Conservation (phyloP, 2,888 invertebrate genomes). For the Eupithecia dodoneata region DNA sequence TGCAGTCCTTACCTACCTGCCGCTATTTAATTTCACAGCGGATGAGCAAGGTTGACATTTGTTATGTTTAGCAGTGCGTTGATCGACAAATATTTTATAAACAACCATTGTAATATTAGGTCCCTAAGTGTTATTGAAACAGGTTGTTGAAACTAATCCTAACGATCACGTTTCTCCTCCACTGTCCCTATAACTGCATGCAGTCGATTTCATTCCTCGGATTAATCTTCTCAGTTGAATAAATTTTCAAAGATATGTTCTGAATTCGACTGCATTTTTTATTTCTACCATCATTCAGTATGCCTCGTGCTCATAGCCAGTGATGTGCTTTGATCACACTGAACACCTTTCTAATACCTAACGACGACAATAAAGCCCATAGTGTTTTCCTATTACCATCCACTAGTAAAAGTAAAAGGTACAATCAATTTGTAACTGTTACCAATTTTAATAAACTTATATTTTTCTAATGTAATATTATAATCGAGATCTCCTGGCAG, state of each 20-base stretch:
- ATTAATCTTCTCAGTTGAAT: background rate
- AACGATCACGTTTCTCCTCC: conserved; percentile 27
- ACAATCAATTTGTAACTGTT: conserved; percentile 25
- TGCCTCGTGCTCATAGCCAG: conserved; percentile 19
- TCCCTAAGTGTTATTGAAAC: conserved; percentile 32
- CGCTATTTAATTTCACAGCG: background rate
- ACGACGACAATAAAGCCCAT: background rate
- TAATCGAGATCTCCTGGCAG: conserved; percentile 29
- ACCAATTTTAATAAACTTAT: conserved; percentile 31
- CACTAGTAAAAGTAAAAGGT: background rate
- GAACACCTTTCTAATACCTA: background rate
- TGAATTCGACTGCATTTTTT: conserved; percentile 11
- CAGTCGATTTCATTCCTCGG: background rate
- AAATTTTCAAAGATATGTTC: background rate
- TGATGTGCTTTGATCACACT: conserved; percentile 17
- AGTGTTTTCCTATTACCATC: conserved; percentile 1
- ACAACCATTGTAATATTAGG: conserved; percentile 36
- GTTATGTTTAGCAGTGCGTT: conserved; percentile 23
- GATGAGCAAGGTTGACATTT: background rate
- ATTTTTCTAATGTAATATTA: conserved; percentile 33
- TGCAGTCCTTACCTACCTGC: background rate
- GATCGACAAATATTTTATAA: conserved; percentile 36
- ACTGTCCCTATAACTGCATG: background rate
- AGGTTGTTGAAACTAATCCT: conserved; percentile 31
- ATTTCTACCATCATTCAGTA: background rate